phyloP scores from a whole-genome alignment of 2,113 vertebrate species.

The Amia ocellicauda region DNA sequence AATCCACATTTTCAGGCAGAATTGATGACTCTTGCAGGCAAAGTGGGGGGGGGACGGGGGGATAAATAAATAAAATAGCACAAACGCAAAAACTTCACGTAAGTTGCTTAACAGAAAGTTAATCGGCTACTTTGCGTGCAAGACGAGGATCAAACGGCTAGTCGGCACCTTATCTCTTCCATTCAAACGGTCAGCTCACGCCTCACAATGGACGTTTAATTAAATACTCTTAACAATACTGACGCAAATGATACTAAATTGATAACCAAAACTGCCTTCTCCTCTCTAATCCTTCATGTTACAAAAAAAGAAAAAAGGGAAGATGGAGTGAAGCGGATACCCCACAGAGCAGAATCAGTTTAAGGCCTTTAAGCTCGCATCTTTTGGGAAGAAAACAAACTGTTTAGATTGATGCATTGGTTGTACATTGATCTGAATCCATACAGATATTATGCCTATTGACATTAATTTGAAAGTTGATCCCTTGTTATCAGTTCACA shows the following conservation, averaged over 20 bases:
- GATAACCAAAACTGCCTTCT: conserved; percentile 69
- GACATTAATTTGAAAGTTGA: too few relatives aligned
- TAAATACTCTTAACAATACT: conserved; percentile 86
- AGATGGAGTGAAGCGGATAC: too few relatives aligned
- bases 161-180: conserved; percentile 77
- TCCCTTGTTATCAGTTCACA: too few relatives aligned
- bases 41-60: too few relatives aligned
- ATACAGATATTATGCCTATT: too few relatives aligned
- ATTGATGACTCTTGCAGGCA: conserved; percentile 72
- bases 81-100: conserved; percentile 72
- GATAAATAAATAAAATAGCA: too few relatives aligned
- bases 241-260: conserved; percentile 70
- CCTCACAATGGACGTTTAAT: conserved; percentile 80
- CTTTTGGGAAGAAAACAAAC: too few relatives aligned
- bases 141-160: conserved; percentile 72
- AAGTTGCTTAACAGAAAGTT: conserved; percentile 93
- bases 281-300: conserved; percentile 87
- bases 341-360: too few relatives aligned
- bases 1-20: conserved; percentile 85
- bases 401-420: too few relatives aligned
- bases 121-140: conserved; percentile 76
- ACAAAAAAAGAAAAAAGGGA: too few relatives aligned
- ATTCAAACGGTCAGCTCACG: conserved; percentile 79
- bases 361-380: too few relatives aligned
- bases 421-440: too few relatives aligned